Percentiles rank a stretch among this genome's conserved stretches.
Conservation (phyloP, 2,113 vertebrate species). For the Beaufortia kweichowensis region DNA sequence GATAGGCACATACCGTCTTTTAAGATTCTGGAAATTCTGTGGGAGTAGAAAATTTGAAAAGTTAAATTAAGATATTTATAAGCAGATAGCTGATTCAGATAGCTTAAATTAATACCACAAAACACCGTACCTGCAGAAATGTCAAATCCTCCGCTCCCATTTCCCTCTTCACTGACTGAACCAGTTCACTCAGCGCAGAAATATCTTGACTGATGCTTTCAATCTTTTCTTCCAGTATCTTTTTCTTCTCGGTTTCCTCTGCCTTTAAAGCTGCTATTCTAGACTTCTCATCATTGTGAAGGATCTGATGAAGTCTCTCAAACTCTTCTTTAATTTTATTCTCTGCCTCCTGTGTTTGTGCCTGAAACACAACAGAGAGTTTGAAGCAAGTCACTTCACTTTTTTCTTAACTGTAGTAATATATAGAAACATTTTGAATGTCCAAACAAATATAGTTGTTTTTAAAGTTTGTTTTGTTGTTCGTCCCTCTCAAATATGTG, state of each 20-base stretch:
- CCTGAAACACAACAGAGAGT: constrained; percentile 46
- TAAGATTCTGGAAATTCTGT: constrained; percentile 71
- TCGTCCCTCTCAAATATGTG: no score
- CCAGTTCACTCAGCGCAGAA: constrained; percentile 48
- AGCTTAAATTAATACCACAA: not conserved
- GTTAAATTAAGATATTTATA: not conserved
- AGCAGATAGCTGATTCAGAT: not conserved
- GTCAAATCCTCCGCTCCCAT: constrained; percentile 68
- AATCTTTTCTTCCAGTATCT: constrained; percentile 47
- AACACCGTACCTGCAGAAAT: constrained; percentile 61
- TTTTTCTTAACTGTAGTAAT: no score
- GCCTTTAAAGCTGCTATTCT: constrained; percentile 60
- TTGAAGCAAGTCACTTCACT: not conserved
- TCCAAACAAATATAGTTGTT: not conserved
- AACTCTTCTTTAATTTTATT: constrained; percentile 68
- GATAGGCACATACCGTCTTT: constrained; percentile 66
- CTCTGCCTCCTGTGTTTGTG: constrained; percentile 67
- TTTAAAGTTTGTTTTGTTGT: no score
- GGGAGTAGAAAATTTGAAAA: constrained; percentile 36
- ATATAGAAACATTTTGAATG: not conserved
- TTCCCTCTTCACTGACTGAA: constrained; percentile 63
- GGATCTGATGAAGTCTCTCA: constrained; percentile 61
- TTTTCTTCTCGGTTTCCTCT: constrained; percentile 66
- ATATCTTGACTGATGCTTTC: constrained; percentile 51
- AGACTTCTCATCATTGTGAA: constrained; percentile 58